A percentile compares a stretch with the other conserved stretches of the same genome.
These are phyloP conservation scores for Tachyglossus aculeatus DNA, from an alignment of 2,797 vertebrate genomes.

Conservation along the genomic window DNA sequence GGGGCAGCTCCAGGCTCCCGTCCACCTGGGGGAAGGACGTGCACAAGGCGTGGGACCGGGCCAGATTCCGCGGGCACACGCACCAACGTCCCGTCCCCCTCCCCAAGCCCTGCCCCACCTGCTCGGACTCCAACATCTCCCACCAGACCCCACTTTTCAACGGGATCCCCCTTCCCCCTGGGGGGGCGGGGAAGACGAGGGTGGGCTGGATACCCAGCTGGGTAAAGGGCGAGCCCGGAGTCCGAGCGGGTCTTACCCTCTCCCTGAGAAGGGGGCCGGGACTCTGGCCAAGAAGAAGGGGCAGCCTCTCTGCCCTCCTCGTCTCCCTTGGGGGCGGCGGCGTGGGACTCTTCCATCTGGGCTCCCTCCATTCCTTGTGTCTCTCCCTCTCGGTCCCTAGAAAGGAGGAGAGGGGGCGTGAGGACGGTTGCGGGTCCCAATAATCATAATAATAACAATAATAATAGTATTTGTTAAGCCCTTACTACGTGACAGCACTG, in stretches of 20 bases:
- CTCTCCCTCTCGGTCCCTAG: slow-evolving; percentile 14
- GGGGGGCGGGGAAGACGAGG: background rate
- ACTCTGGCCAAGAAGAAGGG: background rate
- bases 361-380: slow-evolving; percentile 1
- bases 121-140: background rate
- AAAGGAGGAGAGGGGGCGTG: slow-evolving; percentile 10
- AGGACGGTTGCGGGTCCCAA: no score
- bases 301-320: slow-evolving; percentile 6
- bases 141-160: no score
- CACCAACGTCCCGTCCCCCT: background rate
- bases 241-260: background rate
- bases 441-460: no score
- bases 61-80: background rate
- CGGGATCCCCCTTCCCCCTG: background rate
- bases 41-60: background rate
- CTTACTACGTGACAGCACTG: no score
- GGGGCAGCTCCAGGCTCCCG: background rate
- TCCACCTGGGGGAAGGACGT: background rate
- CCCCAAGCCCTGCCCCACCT: background rate
- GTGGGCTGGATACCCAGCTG: background rate
- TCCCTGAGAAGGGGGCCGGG: background rate
- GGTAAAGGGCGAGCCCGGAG: background rate
- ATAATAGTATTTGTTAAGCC: background rate
- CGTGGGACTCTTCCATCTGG: background rate
- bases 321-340: background rate